Percentiles rank a stretch among this genome's conserved stretches.
Conservation (phyloP, 2,797 vertebrate genomes). For the Austrolebias charrua region DNA sequence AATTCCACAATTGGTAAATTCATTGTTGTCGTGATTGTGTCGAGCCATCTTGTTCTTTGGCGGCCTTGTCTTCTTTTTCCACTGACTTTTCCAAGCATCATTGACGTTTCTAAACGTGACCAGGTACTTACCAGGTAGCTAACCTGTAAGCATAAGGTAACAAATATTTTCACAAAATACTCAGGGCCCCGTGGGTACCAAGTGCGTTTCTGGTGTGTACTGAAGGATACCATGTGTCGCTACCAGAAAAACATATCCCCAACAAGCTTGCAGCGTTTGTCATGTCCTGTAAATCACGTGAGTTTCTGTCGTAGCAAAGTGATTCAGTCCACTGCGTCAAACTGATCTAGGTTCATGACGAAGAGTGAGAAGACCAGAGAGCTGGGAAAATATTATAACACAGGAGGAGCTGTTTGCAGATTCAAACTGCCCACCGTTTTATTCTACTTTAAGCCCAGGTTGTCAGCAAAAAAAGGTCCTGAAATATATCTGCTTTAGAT, state of each 20-base stretch:
- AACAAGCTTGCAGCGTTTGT: slow-evolving; percentile 24
- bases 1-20: no score
- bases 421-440: slow-evolving; percentile 48
- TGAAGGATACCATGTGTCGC: no score
- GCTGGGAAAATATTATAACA: slow-evolving; percentile 28
- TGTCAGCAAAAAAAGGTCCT: slow-evolving; percentile 68
- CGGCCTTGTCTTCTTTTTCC: no score
- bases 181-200: no score
- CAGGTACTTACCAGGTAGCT: no score
- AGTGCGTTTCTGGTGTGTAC: no score
- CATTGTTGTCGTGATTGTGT: no score
- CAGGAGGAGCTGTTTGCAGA: slow-evolving; percentile 46
- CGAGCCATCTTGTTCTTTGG: no score
- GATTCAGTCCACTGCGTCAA: slow-evolving; percentile 41
- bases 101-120: no score
- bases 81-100: no score
- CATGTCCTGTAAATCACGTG: slow-evolving; percentile 24
- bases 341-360: slow-evolving; percentile 32
- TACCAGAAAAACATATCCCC: background rate
- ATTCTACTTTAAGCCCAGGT: slow-evolving; percentile 48
- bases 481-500: slow-evolving; percentile 69
- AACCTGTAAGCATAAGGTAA: no score
- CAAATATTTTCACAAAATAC: no score
- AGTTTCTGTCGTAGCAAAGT: slow-evolving; percentile 30
- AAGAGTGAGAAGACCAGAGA: slow-evolving; percentile 38